phyloP scores from a whole-genome alignment of 2,888 invertebrate species.

The Panzeria rudis region DNA sequence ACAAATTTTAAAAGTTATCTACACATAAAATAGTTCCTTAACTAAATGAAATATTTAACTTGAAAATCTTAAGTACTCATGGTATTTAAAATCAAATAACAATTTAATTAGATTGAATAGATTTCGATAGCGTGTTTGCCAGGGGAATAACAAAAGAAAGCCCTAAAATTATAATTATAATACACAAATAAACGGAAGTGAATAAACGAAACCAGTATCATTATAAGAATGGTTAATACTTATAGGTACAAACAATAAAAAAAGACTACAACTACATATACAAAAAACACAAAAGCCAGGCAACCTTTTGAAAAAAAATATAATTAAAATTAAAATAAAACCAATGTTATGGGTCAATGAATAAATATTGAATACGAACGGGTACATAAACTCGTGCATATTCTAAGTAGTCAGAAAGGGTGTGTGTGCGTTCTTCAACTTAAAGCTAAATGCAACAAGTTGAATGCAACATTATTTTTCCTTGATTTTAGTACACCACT shows the following conservation, averaged over 20 bases:
- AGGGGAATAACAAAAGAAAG: background rate
- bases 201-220: constrained; percentile 21
- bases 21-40: background rate
- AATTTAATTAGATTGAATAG: constrained; percentile 1
- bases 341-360: constrained; percentile 68
- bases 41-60: background rate
- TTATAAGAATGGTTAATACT: constrained; percentile 21
- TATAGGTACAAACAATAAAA: background rate
- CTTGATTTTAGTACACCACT: constrained; percentile 15
- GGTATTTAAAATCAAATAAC: background rate
- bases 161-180: constrained; percentile 18
- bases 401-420: constrained; percentile 21
- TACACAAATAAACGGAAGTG: constrained; percentile 47
- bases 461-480: constrained; percentile 36
- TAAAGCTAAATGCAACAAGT: constrained; percentile 56
- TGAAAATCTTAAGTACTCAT: background rate
- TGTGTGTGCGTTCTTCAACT: constrained; percentile 19
- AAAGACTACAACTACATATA: constrained; percentile 3
- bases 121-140: background rate
- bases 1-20: no score
- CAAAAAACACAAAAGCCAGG: constrained; percentile 7
- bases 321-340: constrained; percentile 28
- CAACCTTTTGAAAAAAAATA: constrained; percentile 7
- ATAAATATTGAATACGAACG: constrained; percentile 55
- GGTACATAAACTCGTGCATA: constrained; percentile 1